Conservation (phyloP, 2,113 vertebrate genomes). For the Prunella himalayana region DNA sequence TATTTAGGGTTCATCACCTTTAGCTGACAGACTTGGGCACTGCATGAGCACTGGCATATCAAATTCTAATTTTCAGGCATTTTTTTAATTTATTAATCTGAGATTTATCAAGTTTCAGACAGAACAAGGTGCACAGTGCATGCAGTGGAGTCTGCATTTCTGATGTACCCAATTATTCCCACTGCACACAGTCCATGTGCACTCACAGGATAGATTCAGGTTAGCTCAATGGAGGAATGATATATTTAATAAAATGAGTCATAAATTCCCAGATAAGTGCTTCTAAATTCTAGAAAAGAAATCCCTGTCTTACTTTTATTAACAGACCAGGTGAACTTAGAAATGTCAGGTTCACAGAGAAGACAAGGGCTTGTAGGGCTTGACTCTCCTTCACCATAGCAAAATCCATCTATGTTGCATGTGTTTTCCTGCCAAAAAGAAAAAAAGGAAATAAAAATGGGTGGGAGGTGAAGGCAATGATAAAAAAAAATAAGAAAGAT, state of each 20-base stretch:
- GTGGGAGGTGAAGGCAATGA: neutral
- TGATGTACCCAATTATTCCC: neutral
- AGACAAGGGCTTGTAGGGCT: slow-evolving; percentile 81
- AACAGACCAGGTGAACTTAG: slow-evolving; percentile 81
- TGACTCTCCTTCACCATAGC: slow-evolving; percentile 77
- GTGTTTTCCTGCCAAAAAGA: slow-evolving; percentile 77
- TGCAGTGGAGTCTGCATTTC: neutral
- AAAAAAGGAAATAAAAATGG: neutral
- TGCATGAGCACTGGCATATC: neutral
- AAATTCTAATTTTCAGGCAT: neutral
- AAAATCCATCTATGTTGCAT: slow-evolving; percentile 83
- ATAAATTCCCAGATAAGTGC: neutral
- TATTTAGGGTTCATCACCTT: neutral
- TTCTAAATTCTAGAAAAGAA: neutral
- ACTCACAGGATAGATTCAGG: neutral
- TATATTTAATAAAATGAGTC: neutral
- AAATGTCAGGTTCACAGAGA: slow-evolving; percentile 77
- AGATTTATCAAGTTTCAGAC: neutral
- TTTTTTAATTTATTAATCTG: neutral
- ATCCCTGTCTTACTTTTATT: slow-evolving; percentile 74
- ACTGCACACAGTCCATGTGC: neutral
- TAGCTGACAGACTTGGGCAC: neutral
- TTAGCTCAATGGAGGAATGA: neutral
- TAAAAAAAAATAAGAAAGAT: neutral
- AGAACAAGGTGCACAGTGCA: neutral